Evolutionary conservation across 1,140 invertebrate genomes (phyloP).

Genomic region (Chelonus insularis): DNA sequence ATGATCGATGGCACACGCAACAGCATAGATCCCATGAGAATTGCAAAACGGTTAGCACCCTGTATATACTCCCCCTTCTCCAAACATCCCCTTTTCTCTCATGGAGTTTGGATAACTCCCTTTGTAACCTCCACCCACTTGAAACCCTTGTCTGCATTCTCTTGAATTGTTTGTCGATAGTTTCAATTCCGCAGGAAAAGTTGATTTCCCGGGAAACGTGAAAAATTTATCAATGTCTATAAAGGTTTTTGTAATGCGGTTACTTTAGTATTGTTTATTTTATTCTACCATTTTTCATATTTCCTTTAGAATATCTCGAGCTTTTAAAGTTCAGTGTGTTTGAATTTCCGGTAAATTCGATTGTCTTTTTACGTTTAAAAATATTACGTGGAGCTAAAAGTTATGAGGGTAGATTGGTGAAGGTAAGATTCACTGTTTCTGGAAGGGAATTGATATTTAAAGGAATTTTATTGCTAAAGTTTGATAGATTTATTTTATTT

Average conservation of each 20-base stretch:
- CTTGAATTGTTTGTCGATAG: conserved; percentile 33
- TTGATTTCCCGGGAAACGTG: conserved; percentile 25
- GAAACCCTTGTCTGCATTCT: neutral
- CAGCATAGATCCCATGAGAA: conserved; percentile 34
- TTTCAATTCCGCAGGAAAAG: conserved; percentile 26
- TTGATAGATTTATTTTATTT: too few relatives aligned
- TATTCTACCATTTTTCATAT: neutral
- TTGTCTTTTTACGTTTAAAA: too few relatives aligned
- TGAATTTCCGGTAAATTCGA: too few relatives aligned
- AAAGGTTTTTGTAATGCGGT: too few relatives aligned
- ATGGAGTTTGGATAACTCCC: conserved; percentile 13
- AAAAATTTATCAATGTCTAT: conserved; percentile 27
- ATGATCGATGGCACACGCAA: conserved; percentile 39
- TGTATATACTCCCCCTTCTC: neutral
- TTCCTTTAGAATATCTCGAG: neutral
- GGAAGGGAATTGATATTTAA: too few relatives aligned
- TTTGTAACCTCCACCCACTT: neutral
- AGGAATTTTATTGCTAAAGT: too few relatives aligned
- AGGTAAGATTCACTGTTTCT: too few relatives aligned
- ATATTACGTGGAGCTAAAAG: too few relatives aligned
- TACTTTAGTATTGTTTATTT: too few relatives aligned
- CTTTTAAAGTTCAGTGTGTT: too few relatives aligned
- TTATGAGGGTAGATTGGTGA: too few relatives aligned
- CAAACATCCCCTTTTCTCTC: neutral
- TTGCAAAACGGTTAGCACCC: conserved; percentile 11